Base-by-base conservation (phyloP, 2,113 vertebrate genomes). In the Grammomys surdaster region DNA sequence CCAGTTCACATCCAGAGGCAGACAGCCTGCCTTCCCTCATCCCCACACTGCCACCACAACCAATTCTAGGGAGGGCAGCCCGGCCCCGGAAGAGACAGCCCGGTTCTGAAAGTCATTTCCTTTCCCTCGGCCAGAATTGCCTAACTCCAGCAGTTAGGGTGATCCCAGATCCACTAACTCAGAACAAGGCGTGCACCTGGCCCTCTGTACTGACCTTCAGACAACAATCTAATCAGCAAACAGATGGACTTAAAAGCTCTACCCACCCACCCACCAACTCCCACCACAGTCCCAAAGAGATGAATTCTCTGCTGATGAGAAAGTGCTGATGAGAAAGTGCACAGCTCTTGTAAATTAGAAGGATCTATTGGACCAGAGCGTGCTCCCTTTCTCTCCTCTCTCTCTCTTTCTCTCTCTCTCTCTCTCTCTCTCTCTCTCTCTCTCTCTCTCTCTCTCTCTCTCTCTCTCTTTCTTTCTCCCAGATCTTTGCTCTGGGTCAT, bases 31-130 rank as follows among this genome's bases (percentile, higher is more conserved):
- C 82, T 70, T 69, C 63, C 70, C 24, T 22, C 43, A 5, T 0
- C 0, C 13, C 4, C 31, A 43, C 31, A 1, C 0, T 10, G 16
- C n/a, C 13, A 0, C 92, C n/a, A 5, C 46, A 1, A 12, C 54
- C 58, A 11, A 43, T 22, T 82, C 65, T 56, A 46, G 17, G 84
- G 92, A 73, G 56, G 20, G 51, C 43, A n/a, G 36, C 60, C 11
- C 4, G 46, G 65, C 65, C 43, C 43, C 11, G 43, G 36, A 76
- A 58, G 63, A 84, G 51, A 72, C 69, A 65, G 93, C 46, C 5
- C 73, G 48, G 46, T 16, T 19, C 80, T 85, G 87, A 73, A 73
- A 26, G 19, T 78, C 28, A 43, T 72, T 81, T 67, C 22, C 75
- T 88, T 56, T 60, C 24, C 14, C 58, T 60, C 26, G 0, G 26